Conservation (phyloP, 2,113 vertebrate genomes). For the Crotalus tigris region DNA sequence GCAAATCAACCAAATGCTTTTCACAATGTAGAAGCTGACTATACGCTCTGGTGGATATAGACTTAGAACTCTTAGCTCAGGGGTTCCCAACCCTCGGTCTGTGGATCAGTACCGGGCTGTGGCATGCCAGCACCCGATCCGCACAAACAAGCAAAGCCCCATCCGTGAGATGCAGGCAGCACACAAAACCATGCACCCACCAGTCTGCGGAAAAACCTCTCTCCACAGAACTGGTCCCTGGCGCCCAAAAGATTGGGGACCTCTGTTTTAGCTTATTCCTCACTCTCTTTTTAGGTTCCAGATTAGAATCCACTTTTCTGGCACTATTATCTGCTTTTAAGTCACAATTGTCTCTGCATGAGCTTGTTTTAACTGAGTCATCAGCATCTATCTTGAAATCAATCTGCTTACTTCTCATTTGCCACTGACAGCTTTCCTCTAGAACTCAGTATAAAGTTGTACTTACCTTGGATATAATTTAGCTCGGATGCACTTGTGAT, state of each 20-base stretch:
- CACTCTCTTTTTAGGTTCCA: neutral
- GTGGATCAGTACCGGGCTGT: too few relatives aligned
- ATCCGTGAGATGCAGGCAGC: too few relatives aligned
- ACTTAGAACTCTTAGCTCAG: neutral
- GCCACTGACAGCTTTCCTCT: neutral
- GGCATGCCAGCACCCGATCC: too few relatives aligned
- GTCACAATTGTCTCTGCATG: neutral
- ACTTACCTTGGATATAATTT: conserved; percentile 70
- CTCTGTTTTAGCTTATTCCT: neutral
- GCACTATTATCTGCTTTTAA: neutral
- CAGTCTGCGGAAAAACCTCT: too few relatives aligned
- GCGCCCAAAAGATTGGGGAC: too few relatives aligned
- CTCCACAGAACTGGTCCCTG: too few relatives aligned
- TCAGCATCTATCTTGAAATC: neutral
- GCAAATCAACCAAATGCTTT: neutral
- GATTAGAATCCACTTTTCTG: neutral
- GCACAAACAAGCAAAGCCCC: too few relatives aligned
- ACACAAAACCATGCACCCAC: too few relatives aligned
- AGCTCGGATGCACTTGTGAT: conserved; percentile 72
- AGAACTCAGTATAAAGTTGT: conserved; percentile 35
- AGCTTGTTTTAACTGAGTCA: neutral
- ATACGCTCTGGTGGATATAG: neutral
- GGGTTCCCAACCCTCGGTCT: too few relatives aligned
- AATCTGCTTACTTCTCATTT: neutral
- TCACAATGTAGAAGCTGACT: neutral